Conservation (phyloP, 2,797 vertebrate species). For the Danio albolineatus region DNA sequence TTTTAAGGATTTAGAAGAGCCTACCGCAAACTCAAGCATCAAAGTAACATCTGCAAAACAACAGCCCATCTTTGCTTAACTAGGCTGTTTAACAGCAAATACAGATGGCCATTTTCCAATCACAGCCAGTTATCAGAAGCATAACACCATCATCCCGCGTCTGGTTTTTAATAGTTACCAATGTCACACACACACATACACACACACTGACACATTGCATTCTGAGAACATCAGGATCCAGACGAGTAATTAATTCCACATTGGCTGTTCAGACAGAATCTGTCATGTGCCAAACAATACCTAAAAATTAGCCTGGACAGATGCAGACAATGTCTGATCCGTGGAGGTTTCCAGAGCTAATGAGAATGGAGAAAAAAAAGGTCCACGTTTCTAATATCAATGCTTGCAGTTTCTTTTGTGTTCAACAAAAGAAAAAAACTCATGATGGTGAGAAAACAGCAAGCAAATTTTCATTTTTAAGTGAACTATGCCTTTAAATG, state of each 20-base stretch:
- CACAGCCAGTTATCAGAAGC: background rate
- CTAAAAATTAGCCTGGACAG: slow-evolving; percentile 30
- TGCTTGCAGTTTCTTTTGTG: too few species aligned
- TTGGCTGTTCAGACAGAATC: slow-evolving; percentile 14
- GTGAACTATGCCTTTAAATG: too few species aligned
- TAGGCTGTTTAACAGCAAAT: background rate
- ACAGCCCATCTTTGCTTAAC: background rate
- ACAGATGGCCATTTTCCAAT: background rate
- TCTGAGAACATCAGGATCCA: slow-evolving; percentile 23
- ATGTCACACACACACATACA: slow-evolving; percentile 18
- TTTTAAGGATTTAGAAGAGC: background rate
- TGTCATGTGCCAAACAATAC: slow-evolving; percentile 33
- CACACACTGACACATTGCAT: slow-evolving; percentile 4
- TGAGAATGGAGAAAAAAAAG: background rate
- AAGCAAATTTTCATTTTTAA: too few species aligned
- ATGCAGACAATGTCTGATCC: background rate
- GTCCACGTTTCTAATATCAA: background rate
- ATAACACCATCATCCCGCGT: background rate
- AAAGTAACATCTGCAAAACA: background rate
- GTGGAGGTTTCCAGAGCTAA: slow-evolving; percentile 3
- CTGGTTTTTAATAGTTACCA: slow-evolving; percentile 1
- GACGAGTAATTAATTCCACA: slow-evolving; percentile 44
- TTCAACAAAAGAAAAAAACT: too few species aligned
- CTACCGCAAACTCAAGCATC: background rate
- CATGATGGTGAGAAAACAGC: too few species aligned